Evolutionary conservation across 1,140 invertebrate genomes (phyloP).

Genomic region (Hycleus cichorii): DNA sequence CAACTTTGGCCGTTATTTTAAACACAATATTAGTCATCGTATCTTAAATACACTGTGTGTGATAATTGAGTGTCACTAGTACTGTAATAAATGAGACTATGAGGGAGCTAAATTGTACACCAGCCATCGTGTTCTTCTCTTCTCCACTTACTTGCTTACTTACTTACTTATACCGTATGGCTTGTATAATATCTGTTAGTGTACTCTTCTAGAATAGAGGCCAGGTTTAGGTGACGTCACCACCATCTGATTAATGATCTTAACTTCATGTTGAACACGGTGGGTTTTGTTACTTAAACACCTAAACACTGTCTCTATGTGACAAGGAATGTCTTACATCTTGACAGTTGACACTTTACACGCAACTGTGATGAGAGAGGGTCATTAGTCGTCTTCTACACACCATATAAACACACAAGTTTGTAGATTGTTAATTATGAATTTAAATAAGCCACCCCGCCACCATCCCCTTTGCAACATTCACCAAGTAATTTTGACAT

Average conservation of each 20-base stretch:
- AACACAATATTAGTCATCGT: slow-evolving; percentile 21
- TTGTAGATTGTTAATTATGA: too few species aligned
- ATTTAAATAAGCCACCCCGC: too few species aligned
- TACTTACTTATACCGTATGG: background rate
- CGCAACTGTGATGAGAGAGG: slow-evolving; percentile 3
- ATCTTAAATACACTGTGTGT: slow-evolving; percentile 21
- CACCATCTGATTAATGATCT: slow-evolving; percentile 34
- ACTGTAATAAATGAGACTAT: slow-evolving; percentile 32
- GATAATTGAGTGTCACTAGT: slow-evolving; percentile 34
- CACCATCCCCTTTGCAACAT: too few species aligned
- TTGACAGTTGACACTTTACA: slow-evolving; percentile 22
- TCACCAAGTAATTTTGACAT: too few species aligned
- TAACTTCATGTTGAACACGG: slow-evolving; percentile 34
- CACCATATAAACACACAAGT: too few species aligned
- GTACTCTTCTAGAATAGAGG: slow-evolving; percentile 1
- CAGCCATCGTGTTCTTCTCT: background rate
- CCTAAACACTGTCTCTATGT: slow-evolving; percentile 28
- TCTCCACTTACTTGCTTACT: background rate
- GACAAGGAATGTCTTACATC: slow-evolving; percentile 22
- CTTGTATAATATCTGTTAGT: background rate
- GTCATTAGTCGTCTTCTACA: slow-evolving; percentile 16
- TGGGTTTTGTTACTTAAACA: slow-evolving; percentile 37
- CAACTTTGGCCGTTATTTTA: background rate
- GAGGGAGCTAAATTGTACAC: background rate
- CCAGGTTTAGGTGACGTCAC: slow-evolving; percentile 27